Evolutionary conservation across 1,140 invertebrate species (phyloP).

Genomic region (Leptopilina clavipes): DNA sequence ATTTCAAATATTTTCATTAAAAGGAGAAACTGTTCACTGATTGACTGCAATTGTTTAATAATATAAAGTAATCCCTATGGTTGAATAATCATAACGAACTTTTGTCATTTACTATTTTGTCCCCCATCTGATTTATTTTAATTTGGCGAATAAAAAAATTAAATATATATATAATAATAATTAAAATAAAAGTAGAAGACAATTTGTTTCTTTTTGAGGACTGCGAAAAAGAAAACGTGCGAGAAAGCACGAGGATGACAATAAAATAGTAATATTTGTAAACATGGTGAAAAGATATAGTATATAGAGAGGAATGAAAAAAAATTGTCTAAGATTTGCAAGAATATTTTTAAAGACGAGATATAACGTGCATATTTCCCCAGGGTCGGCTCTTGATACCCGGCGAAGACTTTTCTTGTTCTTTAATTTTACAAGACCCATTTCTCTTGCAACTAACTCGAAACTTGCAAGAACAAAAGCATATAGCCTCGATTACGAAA

Average conservation of each 20-base stretch:
- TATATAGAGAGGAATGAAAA: neutral
- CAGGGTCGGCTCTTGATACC: constrained; percentile 21
- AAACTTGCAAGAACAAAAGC: constrained; percentile 18
- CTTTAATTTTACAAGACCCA: constrained; percentile 23
- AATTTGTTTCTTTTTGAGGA: neutral
- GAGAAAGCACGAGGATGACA: constrained; percentile 13
- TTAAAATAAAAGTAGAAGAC: neutral
- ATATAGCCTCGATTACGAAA: neutral
- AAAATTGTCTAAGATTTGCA: constrained; percentile 8
- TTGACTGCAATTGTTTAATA: neutral
- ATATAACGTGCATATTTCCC: constrained; percentile 31
- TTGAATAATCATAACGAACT: neutral
- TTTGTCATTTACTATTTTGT: neutral
- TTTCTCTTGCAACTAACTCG: constrained; percentile 17
- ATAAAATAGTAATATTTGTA: neutral
- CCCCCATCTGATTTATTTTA: no score
- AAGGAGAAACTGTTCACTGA: neutral
- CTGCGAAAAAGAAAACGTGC: neutral
- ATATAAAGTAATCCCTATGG: neutral
- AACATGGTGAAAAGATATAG: neutral
- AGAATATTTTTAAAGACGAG: constrained; percentile 16
- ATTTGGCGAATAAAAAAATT: neutral
- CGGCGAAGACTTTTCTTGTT: neutral
- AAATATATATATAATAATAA: no score
- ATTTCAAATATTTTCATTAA: neutral